A percentile compares a stretch with the other conserved stretches of the same genome.
These are phyloP conservation scores for Mythimna loreyi DNA, from an alignment of 2,888 invertebrate genomes.

Conservation along the genomic window DNA sequence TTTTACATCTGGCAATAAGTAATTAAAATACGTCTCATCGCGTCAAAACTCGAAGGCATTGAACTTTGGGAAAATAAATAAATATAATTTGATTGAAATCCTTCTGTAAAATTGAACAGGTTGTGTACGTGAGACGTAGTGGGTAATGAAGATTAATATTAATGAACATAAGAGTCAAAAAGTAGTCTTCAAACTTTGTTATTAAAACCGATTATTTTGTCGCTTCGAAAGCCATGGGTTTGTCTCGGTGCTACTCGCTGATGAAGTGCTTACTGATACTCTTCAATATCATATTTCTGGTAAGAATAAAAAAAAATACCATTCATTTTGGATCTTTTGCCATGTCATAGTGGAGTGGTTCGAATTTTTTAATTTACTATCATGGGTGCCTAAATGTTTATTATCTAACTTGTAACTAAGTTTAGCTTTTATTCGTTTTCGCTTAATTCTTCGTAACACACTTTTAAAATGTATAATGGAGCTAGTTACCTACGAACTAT, in stretches of 20 bases:
- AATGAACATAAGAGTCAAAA: conserved; percentile 1
- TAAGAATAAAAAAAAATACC: conserved; percentile 93
- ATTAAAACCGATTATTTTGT: neutral
- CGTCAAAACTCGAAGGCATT: conserved; percentile 41
- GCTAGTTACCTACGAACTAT: neutral
- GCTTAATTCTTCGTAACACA: conserved; percentile 1
- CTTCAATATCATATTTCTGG: conserved; percentile 94
- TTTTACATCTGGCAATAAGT: conserved; percentile 30
- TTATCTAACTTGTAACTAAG: neutral
- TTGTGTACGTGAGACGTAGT: neutral
- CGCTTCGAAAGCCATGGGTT: conserved; percentile 88
- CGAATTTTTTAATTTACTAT: neutral
- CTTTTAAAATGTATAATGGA: neutral
- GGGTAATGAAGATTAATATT: conserved; percentile 7
- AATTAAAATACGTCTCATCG: no score
- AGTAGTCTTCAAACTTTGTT: conserved; percentile 2
- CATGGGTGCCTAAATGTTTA: conserved; percentile 7
- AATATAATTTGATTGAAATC: conserved; percentile 15
- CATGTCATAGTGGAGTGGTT: neutral
- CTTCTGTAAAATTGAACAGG: neutral
- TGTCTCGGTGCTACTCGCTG: conserved; percentile 93
- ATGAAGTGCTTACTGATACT: conserved; percentile 94
- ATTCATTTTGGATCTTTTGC: neutral
- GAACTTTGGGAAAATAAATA: conserved; percentile 35
- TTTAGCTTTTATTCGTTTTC: neutral